Base-by-base conservation (phyloP, 2,888 invertebrate genomes). In the Caenorhabditis sp. region DNA sequence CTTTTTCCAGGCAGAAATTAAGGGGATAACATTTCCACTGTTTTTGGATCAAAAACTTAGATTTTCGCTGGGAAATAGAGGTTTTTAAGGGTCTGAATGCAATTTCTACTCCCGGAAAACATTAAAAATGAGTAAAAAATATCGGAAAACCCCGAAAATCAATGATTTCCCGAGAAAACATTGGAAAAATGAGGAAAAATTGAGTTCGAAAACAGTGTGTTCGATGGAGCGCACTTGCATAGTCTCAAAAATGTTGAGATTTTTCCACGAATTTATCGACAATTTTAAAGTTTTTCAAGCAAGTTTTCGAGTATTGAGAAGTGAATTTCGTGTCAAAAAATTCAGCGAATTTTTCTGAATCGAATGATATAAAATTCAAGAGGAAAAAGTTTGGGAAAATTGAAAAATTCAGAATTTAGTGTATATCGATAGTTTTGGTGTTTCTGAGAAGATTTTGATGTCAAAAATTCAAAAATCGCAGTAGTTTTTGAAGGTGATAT, bases 141-240 rank as follows among this genome's bases (percentile, higher is more conserved):
- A 12, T 0, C 10, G 19, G 5, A 66, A 66, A 66, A 22, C 14
- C 19, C 7, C 8, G 1, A 63, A 63, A 63, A 63, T 28, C n/a
- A n/a, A 19, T 3, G 5, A 44, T 5, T 0, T 16, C 14, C 16
- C 16, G 19, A 35, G 10, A 66, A 63, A 63, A 26, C 44, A 26
- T 12, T 47, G 10, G n/a, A 28, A 26, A 28, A 12, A 19, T 14
- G 22, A 24, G 38, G 35, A 63, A 24, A 47, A 47, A 14, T 49
- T 35, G n/a, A 24, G 68, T 76, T 68, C 76, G 76, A 76, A 76
- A 47, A 47, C 7, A 0, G 2, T 10, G 19, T 47, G 68, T 61
- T 59, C 76, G 49, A 22, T 76, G 61, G 76, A 51, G 76, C 76
- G 69, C 69, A 14, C 16, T 61, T 76, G 76, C 75, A 68, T 38